Conservation (phyloP, 2,797 vertebrate species). For the Atherinosoma microstoma region DNA sequence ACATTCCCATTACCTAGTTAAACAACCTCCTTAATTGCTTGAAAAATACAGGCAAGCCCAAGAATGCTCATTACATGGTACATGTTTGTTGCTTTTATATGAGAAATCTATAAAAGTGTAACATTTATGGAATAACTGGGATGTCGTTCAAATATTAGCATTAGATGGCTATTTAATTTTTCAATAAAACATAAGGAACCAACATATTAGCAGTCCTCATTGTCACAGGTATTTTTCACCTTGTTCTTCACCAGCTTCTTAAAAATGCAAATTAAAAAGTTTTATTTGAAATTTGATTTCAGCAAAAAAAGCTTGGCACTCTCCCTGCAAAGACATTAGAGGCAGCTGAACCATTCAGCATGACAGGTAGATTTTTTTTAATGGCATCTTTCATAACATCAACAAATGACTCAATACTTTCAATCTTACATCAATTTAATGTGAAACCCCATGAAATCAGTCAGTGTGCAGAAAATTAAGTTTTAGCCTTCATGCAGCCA, state of each 20-base stretch:
- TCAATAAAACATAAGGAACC: conserved; percentile 28
- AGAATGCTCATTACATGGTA: conserved; percentile 60
- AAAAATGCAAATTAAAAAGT: conserved; percentile 68
- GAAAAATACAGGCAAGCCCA: conserved; percentile 49
- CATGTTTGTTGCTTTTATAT: conserved; percentile 39
- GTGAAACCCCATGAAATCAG: conserved; percentile 76
- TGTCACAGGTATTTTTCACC: conserved; percentile 44
- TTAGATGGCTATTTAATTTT: conserved; percentile 43
- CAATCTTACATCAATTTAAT: conserved; percentile 73
- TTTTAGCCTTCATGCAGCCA: conserved; percentile 59
- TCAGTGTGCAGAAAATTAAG: conserved; percentile 74
- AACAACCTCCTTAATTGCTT: conserved; percentile 70
- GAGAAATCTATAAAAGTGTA: conserved; percentile 20
- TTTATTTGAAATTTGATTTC: conserved; percentile 78
- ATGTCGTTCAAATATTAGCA: conserved; percentile 42
- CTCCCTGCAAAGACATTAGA: conserved; percentile 61
- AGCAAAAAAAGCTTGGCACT: conserved; percentile 53
- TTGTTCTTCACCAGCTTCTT: conserved; percentile 62
- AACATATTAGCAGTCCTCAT: conserved; percentile 33
- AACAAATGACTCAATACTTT: conserved; percentile 76
- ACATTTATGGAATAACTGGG: conserved; percentile 27
- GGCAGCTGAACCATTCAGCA: conserved; percentile 62
- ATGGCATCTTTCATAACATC: conserved; percentile 76
- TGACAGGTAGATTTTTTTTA: conserved; percentile 76
- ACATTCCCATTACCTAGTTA: conserved; percentile 64